Base-by-base conservation (phyloP, 2,113 vertebrate species). In the Dolichotis patagonum region DNA sequence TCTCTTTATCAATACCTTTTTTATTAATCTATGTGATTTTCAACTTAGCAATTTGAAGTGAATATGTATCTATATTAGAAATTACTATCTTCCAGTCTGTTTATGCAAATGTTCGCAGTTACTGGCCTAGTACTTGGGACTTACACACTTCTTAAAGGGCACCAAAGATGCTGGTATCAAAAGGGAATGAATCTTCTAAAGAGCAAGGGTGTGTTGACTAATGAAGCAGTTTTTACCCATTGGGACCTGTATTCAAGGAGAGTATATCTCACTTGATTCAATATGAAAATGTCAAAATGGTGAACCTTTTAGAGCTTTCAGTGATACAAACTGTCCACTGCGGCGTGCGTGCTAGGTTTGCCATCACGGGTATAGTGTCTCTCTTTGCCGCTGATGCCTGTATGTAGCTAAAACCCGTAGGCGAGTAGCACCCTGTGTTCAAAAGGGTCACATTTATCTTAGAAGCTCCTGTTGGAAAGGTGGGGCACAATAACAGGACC, bases 1-100 rank as follows among this genome's bases (percentile, higher is more conserved):
- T 93, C 16, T 85, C 22, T 81, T 62, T 73, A 38, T 41, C 22
- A 20, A 87, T 3, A 24, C 46, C 41, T 85, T 85, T 85, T 26
- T 96, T 94, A 84, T 75, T 75, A 85, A 65, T 38, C 38, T 32
- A 75, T 84, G 22, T 92, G 62, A 73, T 89, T 1, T 87, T 85
- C 35, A 87, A 22, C 16, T 35, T 87, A 9, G 10, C 49, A 10
- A 41, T 85, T 95, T 81, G 41, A 96, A 73, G 28, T 16, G 30
- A 90, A 63, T n/a, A 69, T 90, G 62, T 86, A 71, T 46, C 41
- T 14, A 46, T 95, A 56, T 80, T 24, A 54, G 73, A 38, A 78
- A 62, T 69, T 46, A 73, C 85, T 85, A 13, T 49, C 43, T 78
- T 20, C 6, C 0, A 67, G 19, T 4, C 17, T 71, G 26, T 60